Base-by-base conservation (phyloP, 2,888 invertebrate species). In the Cheilosia soror region DNA sequence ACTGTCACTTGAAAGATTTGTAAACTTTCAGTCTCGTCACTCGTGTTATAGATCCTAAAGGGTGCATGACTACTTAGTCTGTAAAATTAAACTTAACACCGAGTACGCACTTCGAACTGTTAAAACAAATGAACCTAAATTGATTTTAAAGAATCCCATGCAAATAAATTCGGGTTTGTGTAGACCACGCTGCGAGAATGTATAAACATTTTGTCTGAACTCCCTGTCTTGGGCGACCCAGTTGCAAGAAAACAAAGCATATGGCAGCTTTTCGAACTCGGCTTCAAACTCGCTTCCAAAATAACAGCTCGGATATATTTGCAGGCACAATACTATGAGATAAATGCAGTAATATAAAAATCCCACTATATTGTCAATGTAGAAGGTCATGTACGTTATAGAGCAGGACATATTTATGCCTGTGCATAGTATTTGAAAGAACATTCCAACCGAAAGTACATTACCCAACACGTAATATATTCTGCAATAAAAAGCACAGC, bases 241-340 rank as follows among this genome's bases (percentile, higher is more conserved):
- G 55, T 90, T 88, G 81, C 89, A 88, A 11, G 78, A 88, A 63
- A 89, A 90, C 7, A 88, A 84, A 2, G 89, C 88, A 53, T 88
- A 88, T 57, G 87, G 88, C 0, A 90, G 62, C 5, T 87, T 79
- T 0, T 83, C 87, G 4, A 90, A 88, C 66, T 77, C 83, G 27
- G 82, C 27, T 44, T 89, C 88, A 9, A 87, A 85, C 5, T 88
- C 87, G 6, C 89, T 90, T 62, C 89, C 90, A 44, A 88, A 91
- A 65, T 89, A 90, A 44, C 90, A 91, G n/a, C 81, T 87, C 4
- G 90, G 90, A 66, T 13, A 42, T 42, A 42, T 13, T 42, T 42
- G 11, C 9, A 13, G 5, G 2, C 4, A 5, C 42, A 42, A 5
- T 13, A 11, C 13, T 42, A n/a, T 13, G 13, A 42, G 42, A 11